Evolutionary conservation across 2,797 vertebrate genomes (phyloP).

Genomic region (Halcyon leucocephala): DNA sequence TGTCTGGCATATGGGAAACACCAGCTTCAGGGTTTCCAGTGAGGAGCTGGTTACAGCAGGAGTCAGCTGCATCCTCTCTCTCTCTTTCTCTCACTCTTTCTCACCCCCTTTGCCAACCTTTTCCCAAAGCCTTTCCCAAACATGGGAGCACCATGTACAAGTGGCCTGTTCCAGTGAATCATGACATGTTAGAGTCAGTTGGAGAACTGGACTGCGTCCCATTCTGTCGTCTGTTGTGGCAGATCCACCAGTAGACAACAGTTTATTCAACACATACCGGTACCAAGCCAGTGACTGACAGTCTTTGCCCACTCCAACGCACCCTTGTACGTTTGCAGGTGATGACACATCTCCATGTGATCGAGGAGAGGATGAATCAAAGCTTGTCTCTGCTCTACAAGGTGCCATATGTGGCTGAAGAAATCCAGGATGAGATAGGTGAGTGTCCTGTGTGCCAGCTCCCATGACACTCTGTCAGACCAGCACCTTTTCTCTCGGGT

Average conservation of each 20-base stretch:
- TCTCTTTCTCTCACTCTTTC: neutral
- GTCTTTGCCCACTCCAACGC: neutral
- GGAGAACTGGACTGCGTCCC: neutral
- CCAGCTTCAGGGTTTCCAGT: neutral
- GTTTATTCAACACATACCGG: neutral
- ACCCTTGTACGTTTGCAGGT: constrained; percentile 79
- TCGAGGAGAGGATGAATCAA: constrained; percentile 98
- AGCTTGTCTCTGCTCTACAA: constrained; percentile 97
- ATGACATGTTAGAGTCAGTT: fast-evolving
- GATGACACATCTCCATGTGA: constrained; percentile 97
- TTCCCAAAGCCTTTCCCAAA: neutral
- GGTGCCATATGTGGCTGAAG: constrained; percentile 94
- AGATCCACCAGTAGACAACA: neutral
- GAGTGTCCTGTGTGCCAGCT: constrained; percentile 32
- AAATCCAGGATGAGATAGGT: constrained; percentile 97
- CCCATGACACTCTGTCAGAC: fast-evolving
- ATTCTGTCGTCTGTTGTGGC: neutral
- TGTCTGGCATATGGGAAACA: neutral
- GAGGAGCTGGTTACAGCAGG: neutral
- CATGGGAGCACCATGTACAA: fast-evolving
- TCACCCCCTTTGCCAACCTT: no score
- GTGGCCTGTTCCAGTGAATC: neutral
- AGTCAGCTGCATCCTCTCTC: neutral
- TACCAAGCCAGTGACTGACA: neutral
- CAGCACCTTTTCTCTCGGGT: neutral